Evolutionary conservation across 2,888 invertebrate species (phyloP), one percentile per base, ranked within the genome.

Genomic region (Lucinisca nassula): DNA sequence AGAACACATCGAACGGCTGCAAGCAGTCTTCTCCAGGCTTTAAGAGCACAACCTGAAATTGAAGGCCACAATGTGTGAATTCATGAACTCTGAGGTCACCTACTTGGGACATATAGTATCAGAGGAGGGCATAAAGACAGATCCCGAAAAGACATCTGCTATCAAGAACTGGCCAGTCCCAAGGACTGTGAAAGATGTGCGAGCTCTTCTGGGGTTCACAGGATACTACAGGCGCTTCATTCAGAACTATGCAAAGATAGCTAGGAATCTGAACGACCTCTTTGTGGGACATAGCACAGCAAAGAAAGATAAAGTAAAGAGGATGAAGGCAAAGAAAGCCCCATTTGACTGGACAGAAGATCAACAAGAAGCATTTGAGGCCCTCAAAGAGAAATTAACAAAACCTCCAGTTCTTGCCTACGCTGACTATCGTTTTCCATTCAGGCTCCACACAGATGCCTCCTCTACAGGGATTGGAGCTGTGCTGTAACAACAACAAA

Each of bases 231-330:
- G 72, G 35, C 35, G 79, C 0, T 78, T 78, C 38, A 58, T 78
- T 35, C 40, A 78, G 21, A 58, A 78, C 45, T 78, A 37, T 40
- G 55, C 78, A 1, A 78, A n/a, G 58, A 61, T 61, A 27, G 61
- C 27, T 6, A 61, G 17, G 27, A 24, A 24, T 6, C 6, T 61
- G 30, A 61, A 61, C 27, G 61, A 61, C 27, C 30, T 61, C 1
- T 30, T 61, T 6, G 61, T 61, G 30, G 61, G 61, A 4, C 61
- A 61, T 61, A 1, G 27, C 1, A 61, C 24, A 30, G 30, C 24
- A 27, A 30, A 24, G 8, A 30, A 1, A 6, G 10, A 27, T 24
- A 8, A 6, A 4, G 8, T 10, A 30, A 61, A 61, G 61, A 55
- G 55, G 58, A 55, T 10, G 30, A 61, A 61, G 61, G 27, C 24